phyloP scores from a whole-genome alignment of 2,113 vertebrate species.

The Vulpes vulpes region DNA sequence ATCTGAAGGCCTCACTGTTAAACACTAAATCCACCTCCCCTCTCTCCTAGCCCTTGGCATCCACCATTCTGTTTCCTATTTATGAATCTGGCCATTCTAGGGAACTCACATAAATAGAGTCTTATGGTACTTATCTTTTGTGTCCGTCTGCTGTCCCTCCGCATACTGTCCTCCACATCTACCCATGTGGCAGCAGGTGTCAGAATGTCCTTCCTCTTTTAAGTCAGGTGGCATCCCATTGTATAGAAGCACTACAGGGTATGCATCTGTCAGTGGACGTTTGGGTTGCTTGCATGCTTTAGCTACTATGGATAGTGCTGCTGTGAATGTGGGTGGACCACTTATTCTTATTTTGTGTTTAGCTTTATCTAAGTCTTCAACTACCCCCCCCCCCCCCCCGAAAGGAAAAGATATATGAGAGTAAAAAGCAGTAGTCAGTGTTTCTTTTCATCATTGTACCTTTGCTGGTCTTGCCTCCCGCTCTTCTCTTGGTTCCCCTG shows the following conservation, averaged over 20 bases:
- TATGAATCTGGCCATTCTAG: background rate
- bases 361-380: background rate
- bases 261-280: background rate
- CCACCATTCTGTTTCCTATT: background rate
- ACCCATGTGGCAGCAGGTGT: background rate
- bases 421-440: background rate
- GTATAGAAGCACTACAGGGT: background rate
- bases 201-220: background rate
- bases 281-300: background rate
- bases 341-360: background rate
- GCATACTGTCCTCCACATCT: background rate
- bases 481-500: background rate
- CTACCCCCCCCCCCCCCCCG: rapidly evolving
- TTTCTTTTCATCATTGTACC: background rate
- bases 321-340: background rate
- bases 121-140: background rate
- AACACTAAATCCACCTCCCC: background rate
- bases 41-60: background rate
- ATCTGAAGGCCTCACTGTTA: background rate
- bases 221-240: background rate
- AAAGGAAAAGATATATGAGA: background rate
- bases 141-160: background rate
- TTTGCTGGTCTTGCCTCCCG: background rate
- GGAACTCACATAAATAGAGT: background rate
- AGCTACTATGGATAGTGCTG: background rate